Conservation (phyloP, 1,140 invertebrate genomes). For the Leptopilina clavipes region DNA sequence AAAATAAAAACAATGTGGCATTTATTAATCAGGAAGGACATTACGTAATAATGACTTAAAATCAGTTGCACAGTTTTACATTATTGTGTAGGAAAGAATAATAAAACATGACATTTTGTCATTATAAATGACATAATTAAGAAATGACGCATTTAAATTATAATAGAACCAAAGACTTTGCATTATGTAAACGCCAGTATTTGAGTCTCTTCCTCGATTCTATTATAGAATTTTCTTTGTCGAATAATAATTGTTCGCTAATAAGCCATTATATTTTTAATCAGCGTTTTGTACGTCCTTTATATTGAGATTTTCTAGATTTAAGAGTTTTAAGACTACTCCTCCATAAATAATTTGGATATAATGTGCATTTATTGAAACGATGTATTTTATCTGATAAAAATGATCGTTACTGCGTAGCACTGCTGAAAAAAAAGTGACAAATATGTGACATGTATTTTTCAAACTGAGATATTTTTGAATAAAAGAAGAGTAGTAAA, state of each 20-base stretch:
- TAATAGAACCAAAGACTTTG: conserved; percentile 69
- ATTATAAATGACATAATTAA: conserved; percentile 40
- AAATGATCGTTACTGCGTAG: conserved; percentile 62
- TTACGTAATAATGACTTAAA: conserved; percentile 37
- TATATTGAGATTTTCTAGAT: conserved; percentile 50
- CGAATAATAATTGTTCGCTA: conserved; percentile 26
- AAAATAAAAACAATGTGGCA: conserved; percentile 35
- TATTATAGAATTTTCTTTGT: conserved; percentile 37
- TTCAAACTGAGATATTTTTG: conserved; percentile 72
- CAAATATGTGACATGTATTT: conserved; percentile 67
- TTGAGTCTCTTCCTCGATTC: conserved; percentile 59
- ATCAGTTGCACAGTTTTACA: conserved; percentile 46
- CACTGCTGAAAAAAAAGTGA: conserved; percentile 65
- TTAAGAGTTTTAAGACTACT: conserved; percentile 45
- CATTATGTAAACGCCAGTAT: conserved; percentile 64
- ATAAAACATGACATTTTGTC: conserved; percentile 28
- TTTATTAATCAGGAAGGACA: conserved; percentile 28
- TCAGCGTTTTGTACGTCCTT: conserved; percentile 51
- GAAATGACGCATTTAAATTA: conserved; percentile 54
- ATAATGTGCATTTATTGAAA: conserved; percentile 42
- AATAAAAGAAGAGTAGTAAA: conserved; percentile 66
- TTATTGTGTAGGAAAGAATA: conserved; percentile 35
- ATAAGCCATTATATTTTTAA: conserved; percentile 38
- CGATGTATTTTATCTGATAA: conserved; percentile 53
- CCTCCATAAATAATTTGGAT: conserved; percentile 43